Percentiles rank a stretch among this genome's conserved stretches.
Conservation (phyloP, 2,113 vertebrate genomes). For the Alethe diademata region DNA sequence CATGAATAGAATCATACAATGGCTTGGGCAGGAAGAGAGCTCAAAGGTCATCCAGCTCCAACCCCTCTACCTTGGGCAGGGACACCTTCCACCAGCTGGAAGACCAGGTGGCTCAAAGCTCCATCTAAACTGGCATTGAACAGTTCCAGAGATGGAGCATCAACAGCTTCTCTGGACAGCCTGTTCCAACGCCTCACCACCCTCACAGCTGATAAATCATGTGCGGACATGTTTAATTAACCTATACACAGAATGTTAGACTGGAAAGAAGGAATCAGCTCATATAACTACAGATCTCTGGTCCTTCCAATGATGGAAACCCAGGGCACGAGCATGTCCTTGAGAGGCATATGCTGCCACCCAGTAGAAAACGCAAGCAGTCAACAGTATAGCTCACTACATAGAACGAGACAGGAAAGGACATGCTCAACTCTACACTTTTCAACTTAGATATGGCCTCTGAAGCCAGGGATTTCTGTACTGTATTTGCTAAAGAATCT, state of each 20-base stretch:
- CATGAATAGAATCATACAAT: fast-evolving
- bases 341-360: not conserved
- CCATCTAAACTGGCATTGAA: not conserved
- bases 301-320: not conserved
- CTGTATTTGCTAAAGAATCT: not conserved
- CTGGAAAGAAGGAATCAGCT: not conserved
- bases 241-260: not conserved
- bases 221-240: not conserved
- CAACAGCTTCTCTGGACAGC: not conserved
- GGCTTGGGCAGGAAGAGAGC: not conserved
- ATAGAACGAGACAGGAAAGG: not conserved
- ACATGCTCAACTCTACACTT: not conserved
- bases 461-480: not conserved
- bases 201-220: not conserved
- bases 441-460: not conserved
- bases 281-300: not conserved
- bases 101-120: not conserved
- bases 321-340: not conserved
- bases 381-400: not conserved
- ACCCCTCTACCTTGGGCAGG: not conserved
- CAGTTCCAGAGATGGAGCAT: not conserved
- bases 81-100: not conserved
- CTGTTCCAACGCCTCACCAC: not conserved
- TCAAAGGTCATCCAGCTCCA: not conserved
- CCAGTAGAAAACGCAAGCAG: not conserved